Evolutionary conservation across 2,797 vertebrate genomes (phyloP), one percentile per base, ranked within the genome.

Genomic region (Channallabes apus): DNA sequence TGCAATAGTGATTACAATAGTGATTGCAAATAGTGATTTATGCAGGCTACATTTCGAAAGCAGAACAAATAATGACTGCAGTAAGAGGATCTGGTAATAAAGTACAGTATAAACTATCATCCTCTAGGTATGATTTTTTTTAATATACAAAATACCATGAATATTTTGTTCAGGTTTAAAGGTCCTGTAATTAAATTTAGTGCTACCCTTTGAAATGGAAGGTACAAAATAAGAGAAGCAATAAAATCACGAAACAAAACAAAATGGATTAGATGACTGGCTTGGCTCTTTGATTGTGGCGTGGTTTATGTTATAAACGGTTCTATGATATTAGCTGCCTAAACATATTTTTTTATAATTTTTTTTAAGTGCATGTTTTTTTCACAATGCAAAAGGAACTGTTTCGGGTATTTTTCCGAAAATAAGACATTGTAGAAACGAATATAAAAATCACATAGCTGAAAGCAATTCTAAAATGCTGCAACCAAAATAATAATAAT

Each of bases 321-420:
- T 71, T 86, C 79, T 78, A 59, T 82, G 56, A 72, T 84, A 75
- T 56, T 87, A 87, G 87, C 87, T 87, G 89, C 87, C 86, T 38
- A 79, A 86, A 82, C 58, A 85, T 64, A 82, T n/a, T 46, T 46
- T 8, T 46, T 46, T 46, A 38, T 38, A 38, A 3, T 51, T 51
- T 12, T 51, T 51, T 51, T 2, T 51, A 73, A 76, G 80, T 81
- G 85, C 77, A 73, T 85, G 46, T 85, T 69, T 82, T 54, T 71
- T 59, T n/a, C 29, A 83, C 29, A 82, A 87, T 83, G 78, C 51
- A 18, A 86, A 2, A 6, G 67, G 12, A 77, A 35, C 68, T 38
- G 32, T 58, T 24, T 65, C 78, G 79, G 73, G 72, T 80, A 54
- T 84, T 84, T 84, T 84, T 85, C 24, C 11, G 58, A 75, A 85